Evolutionary conservation across 2,888 invertebrate species (phyloP).

Genomic region (Cryptocheilus praepositus): DNA sequence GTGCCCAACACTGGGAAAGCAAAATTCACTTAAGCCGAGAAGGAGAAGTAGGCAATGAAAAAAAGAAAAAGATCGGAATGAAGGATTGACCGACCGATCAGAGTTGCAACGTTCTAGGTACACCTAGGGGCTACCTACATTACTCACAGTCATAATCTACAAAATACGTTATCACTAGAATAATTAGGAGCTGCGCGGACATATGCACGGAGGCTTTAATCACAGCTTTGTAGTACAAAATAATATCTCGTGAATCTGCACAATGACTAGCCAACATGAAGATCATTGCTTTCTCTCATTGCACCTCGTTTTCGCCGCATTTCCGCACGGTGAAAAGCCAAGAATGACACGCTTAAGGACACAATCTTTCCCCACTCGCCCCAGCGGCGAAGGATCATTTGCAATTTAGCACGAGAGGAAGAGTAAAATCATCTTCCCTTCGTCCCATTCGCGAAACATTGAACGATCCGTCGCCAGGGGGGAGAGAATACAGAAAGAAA

Average conservation of each 20-base stretch:
- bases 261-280: slow-evolving; percentile 72
- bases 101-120: slow-evolving; percentile 39
- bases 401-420: slow-evolving; percentile 2
- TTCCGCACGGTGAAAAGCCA: background rate
- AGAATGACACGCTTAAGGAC: background rate
- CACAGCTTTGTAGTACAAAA: slow-evolving; percentile 72
- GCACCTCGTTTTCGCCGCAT: slow-evolving; percentile 31
- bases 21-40: slow-evolving; percentile 7
- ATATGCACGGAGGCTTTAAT: slow-evolving; percentile 72
- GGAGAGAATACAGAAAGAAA: slow-evolving; percentile 9
- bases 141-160: slow-evolving; percentile 49
- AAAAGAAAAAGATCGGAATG: slow-evolving; percentile 25
- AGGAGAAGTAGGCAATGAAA: background rate
- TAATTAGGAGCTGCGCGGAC: slow-evolving; percentile 67
- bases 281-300: slow-evolving; percentile 58
- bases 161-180: slow-evolving; percentile 55
- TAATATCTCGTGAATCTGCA: slow-evolving; percentile 70
- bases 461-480: slow-evolving; percentile 11
- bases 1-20: slow-evolving; percentile 45
- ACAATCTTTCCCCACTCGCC: no score
- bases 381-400: no score
- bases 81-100: slow-evolving; percentile 36
- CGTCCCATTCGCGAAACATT: background rate
- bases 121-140: slow-evolving; percentile 46
- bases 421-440: background rate